These are phyloP conservation scores for Cotesia congregata DNA, from an alignment of 2,888 invertebrate species.

Conservation along the genomic window DNA sequence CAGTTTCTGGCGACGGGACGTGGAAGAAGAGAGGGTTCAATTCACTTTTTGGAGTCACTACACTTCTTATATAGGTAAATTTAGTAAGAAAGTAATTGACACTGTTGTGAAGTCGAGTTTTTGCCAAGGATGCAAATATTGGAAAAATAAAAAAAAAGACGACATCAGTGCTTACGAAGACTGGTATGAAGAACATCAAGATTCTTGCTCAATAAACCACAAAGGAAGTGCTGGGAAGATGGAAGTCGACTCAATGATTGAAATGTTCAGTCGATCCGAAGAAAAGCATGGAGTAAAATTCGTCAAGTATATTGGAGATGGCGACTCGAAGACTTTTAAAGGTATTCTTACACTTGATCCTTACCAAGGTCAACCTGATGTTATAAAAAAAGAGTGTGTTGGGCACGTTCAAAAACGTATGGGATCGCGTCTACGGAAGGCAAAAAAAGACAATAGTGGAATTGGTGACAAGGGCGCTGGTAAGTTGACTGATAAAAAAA, in stretches of 20 bases:
- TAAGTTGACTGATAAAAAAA: no score
- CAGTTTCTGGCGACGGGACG: constrained; percentile 34
- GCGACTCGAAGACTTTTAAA: constrained; percentile 37
- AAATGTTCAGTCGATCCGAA: constrained; percentile 41
- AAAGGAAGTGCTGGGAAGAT: constrained; percentile 34
- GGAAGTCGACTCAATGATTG: constrained; percentile 26
- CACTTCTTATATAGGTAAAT: constrained; percentile 33
- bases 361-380: no score
- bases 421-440: no score
- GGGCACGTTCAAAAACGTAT: no score
- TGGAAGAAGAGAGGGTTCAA: constrained; percentile 40
- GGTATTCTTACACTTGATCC: no score
- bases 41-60: constrained; percentile 34
- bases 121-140: constrained; percentile 43
- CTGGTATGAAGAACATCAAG: constrained; percentile 30
- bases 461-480: no score
- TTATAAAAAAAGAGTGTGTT: no score
- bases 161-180: constrained; percentile 29
- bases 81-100: constrained; percentile 36
- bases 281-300: constrained; percentile 32
- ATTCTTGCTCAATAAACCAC: constrained; percentile 28
- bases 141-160: constrained; percentile 37
- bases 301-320: constrained; percentile 29
- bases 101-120: constrained; percentile 41
- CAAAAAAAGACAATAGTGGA: no score